Percentiles rank a stretch among this genome's conserved stretches.
phyloP scores from a whole-genome alignment of 1,140 invertebrate species.

The Eulimnadia texana region DNA sequence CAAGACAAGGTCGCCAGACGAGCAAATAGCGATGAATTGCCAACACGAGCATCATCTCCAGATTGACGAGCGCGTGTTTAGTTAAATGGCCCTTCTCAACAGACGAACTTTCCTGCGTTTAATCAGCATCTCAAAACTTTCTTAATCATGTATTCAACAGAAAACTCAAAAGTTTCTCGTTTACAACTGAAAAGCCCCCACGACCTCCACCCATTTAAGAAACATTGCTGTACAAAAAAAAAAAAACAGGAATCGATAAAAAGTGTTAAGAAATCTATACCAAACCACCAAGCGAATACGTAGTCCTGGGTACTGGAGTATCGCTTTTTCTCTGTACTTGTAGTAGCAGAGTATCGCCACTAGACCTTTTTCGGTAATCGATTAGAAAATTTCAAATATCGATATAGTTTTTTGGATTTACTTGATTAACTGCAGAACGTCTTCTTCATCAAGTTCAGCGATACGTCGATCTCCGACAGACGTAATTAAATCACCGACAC shows the following conservation, averaged over 20 bases:
- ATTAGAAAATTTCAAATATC: too few relatives aligned
- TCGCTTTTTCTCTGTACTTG: background rate
- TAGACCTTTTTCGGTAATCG: background rate
- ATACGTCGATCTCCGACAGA: conserved; percentile 74
- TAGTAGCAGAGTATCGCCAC: background rate
- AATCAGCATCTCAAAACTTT: too few relatives aligned
- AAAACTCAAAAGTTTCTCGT: too few relatives aligned
- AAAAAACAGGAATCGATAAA: background rate
- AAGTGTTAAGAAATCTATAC: background rate
- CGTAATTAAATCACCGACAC: conserved; percentile 69
- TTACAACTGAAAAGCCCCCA: background rate
- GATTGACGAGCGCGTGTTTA: background rate
- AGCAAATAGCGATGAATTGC: background rate
- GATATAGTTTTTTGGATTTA: too few relatives aligned
- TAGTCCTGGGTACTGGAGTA: background rate
- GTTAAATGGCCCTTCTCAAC: too few relatives aligned
- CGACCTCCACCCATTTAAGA: background rate
- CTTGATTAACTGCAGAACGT: conserved; percentile 65
- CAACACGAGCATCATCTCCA: background rate
- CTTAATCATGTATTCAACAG: too few relatives aligned
- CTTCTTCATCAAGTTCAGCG: conserved; percentile 59
- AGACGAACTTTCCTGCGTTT: too few relatives aligned
- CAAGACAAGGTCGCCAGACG: background rate
- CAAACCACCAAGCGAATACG: background rate
- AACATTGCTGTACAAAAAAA: background rate